phyloP scores from a whole-genome alignment of 2,113 vertebrate genomes.

The Numida meleagris region DNA sequence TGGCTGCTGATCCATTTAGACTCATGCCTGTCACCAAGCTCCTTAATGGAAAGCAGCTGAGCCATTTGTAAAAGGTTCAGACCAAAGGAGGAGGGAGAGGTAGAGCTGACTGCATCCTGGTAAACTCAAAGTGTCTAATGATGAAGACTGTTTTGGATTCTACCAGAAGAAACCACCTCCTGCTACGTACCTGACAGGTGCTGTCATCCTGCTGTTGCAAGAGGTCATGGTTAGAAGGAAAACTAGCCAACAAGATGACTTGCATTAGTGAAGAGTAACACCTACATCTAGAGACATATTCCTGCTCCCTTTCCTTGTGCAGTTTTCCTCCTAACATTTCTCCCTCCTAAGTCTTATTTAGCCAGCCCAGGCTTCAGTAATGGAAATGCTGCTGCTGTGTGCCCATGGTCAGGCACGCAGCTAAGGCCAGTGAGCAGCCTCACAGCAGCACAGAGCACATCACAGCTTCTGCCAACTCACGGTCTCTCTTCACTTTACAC shows the following conservation, averaged over 20 bases:
- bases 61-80: background rate
- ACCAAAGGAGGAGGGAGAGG: background rate
- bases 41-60: conserved; percentile 28
- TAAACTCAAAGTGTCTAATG: background rate
- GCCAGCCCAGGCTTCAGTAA: too few species aligned
- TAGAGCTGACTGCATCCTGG: background rate
- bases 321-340: too few species aligned
- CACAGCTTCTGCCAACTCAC: background rate
- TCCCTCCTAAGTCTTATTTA: too few species aligned
- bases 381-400: too few species aligned
- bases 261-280: too few species aligned
- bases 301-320: too few species aligned
- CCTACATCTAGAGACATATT: too few species aligned
- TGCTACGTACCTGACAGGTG: background rate
- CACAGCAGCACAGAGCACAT: background rate
- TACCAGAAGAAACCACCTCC: background rate
- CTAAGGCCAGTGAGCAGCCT: background rate
- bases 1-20: background rate
- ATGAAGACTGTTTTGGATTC: background rate
- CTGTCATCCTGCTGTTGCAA: background rate
- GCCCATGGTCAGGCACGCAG: background rate
- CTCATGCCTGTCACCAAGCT: background rate
- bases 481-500: background rate
- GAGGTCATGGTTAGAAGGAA: too few species aligned
- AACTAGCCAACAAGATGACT: too few species aligned